Evolutionary conservation across 2,113 vertebrate genomes (phyloP), one percentile per base, ranked within the genome.

Genomic region (Grus americana): DNA sequence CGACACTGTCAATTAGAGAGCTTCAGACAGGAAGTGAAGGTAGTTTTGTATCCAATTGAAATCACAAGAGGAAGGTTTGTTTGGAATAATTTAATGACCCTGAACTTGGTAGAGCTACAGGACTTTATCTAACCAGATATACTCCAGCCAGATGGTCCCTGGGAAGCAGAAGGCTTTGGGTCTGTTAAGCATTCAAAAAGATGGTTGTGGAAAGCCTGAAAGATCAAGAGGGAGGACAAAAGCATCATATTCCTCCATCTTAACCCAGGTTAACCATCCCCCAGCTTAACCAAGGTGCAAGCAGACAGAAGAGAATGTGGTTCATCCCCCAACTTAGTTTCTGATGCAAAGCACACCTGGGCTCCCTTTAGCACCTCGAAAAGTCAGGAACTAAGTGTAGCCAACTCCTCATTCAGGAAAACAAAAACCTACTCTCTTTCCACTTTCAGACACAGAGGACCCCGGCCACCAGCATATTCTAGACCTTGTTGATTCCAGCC

Each of bases 21-120:
- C 81, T 93, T 92, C 70, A 79, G 73, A 42, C 66, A 94, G 92
- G 84, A 97, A 95, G 46, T 0, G 7, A 91, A 94, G 66, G 78
- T 92, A 27, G 3, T 29, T 68, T 63, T 93, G 32, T 46, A 82
- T 92, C 81, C 87, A 88, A 49, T 11, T 83, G 89, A 94, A 91
- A 88, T 76, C 89, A 92, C 93, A 78, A 87, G 74, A 95, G 94
- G 38, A 95, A 92, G 62, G 62, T 73, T 90, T 88, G 34, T 87
- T 95, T 89, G 47, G 78, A 92, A 55, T 87, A 88, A 66, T 70
- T 91, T 95, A 91, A 70, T 40, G 50, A 95, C 62, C 62, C 42
- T 76, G 89, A 88, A 80, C 67, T 95, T 80, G 42, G 71, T 88
- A 62, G 63, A 87, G 44, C 79, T 79, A 54, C 87, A 95, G 54